phyloP scores from a whole-genome alignment of 2,888 invertebrate genomes.

The Phlogophora meticulosa region DNA sequence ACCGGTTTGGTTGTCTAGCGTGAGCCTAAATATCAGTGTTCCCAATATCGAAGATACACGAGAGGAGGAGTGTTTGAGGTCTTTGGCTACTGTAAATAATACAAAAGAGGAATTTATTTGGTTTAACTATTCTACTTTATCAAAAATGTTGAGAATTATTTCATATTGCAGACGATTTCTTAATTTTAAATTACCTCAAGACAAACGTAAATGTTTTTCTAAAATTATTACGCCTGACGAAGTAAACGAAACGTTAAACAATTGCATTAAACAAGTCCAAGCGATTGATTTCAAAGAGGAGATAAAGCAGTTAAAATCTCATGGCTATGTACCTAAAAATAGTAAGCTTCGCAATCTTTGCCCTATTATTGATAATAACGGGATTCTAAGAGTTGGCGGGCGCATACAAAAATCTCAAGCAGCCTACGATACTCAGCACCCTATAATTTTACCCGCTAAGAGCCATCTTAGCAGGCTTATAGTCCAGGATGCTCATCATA shows the following conservation, averaged over 20 bases:
- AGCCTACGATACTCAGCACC: constrained; percentile 16
- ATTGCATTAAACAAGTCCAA: constrained; percentile 28
- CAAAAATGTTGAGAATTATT: too few species aligned
- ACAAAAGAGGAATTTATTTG: constrained; percentile 21
- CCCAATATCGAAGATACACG: constrained; percentile 11
- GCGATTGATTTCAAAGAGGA: constrained; percentile 9
- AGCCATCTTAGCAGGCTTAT: constrained; percentile 32
- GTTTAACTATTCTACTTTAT: constrained; percentile 26
- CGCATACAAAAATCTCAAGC: constrained; percentile 21
- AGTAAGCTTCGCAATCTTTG: constrained; percentile 36
- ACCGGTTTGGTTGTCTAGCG: background rate
- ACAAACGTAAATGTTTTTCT: background rate
- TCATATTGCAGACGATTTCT: constrained; percentile 38
- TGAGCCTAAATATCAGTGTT: background rate
- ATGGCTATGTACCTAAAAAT: constrained; percentile 3
- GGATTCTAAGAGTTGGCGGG: constrained; percentile 33
- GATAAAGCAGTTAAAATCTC: constrained; percentile 27
- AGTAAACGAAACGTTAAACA: constrained; percentile 9
- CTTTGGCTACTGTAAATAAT: constrained; percentile 1
- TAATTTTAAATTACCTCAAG: constrained; percentile 7
- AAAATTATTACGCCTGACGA: constrained; percentile 12
- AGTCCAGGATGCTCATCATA: constrained; percentile 16
- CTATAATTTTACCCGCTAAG: constrained; percentile 35
- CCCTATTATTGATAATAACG: constrained; percentile 26
- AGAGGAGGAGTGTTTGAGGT: constrained; percentile 16